Conservation (phyloP, 2,113 vertebrate genomes). For the Leucopsar rothschildi region DNA sequence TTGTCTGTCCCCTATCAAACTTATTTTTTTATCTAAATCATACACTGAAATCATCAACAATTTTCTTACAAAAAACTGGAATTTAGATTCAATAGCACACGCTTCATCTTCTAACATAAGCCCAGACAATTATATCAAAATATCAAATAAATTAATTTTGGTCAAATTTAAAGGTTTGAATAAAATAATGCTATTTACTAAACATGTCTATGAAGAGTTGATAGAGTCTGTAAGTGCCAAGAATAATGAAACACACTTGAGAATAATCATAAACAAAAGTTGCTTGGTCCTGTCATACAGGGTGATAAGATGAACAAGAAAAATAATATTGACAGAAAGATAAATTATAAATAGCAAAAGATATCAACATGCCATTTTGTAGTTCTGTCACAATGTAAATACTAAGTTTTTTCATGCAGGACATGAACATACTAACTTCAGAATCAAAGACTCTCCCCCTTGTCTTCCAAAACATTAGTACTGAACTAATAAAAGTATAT, state of each 20-base stretch:
- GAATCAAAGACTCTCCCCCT: not conserved
- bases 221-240: constrained; percentile 7
- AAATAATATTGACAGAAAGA: not conserved
- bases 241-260: constrained; percentile 5
- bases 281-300: not conserved
- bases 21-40: constrained; percentile 45
- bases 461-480: not conserved
- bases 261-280: not conserved
- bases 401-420: not conserved
- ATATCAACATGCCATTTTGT: not conserved
- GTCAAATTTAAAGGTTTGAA: constrained; percentile 50
- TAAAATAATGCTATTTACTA: constrained; percentile 7
- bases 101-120: constrained; percentile 62
- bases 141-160: constrained; percentile 62
- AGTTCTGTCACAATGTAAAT: not conserved
- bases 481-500: not conserved
- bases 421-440: not conserved
- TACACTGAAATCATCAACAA: constrained; percentile 17
- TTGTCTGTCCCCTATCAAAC: not conserved
- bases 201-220: not conserved
- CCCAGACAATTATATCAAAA: constrained; percentile 58
- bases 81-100: constrained; percentile 36
- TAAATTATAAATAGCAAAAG: not conserved
- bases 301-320: not conserved
- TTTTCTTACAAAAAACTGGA: constrained; percentile 40